A percentile compares a stretch with the other conserved stretches of the same genome.
Evolutionary conservation across 2,888 invertebrate genomes (phyloP).

Genomic region (Phoenoteleia sp.): DNA sequence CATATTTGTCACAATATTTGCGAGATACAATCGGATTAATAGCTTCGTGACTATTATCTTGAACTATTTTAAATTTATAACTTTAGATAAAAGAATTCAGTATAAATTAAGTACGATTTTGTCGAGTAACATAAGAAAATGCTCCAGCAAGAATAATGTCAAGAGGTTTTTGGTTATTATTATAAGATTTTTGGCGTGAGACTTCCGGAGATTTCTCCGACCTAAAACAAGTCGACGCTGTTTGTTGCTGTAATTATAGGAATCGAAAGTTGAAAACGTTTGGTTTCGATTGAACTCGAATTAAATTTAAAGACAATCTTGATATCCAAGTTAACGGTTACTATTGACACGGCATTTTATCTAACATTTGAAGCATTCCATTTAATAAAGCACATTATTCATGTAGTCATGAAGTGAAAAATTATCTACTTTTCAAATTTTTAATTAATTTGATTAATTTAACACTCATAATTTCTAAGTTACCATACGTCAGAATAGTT

Average conservation of each 20-base stretch:
- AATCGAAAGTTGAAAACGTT: constrained; percentile 76
- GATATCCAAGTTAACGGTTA: constrained; percentile 46
- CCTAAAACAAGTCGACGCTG: constrained; percentile 76
- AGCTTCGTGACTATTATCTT: no score
- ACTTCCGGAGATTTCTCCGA: constrained; percentile 78
- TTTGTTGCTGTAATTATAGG: constrained; percentile 75
- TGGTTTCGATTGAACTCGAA: constrained; percentile 34
- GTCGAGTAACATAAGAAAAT: constrained; percentile 16
- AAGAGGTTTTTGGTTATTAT: constrained; percentile 44
- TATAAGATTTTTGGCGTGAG: no score
- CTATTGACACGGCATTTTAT: constrained; percentile 10
- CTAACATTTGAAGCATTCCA: background rate
- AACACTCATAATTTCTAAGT: constrained; percentile 23
- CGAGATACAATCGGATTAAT: background rate
- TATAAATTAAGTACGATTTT: background rate
- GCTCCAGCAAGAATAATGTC: constrained; percentile 32
- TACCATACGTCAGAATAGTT: background rate
- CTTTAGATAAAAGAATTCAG: background rate
- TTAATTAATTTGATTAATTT: constrained; percentile 27
- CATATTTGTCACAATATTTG: no score
- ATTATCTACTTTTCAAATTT: constrained; percentile 10
- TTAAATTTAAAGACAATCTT: constrained; percentile 58
- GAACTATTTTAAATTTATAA: no score
- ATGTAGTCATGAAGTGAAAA: constrained; percentile 20
- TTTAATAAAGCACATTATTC: constrained; percentile 7